These are phyloP conservation scores for Eremophila alpestris DNA, from an alignment of 2,797 vertebrate genomes.

Conservation along the genomic window DNA sequence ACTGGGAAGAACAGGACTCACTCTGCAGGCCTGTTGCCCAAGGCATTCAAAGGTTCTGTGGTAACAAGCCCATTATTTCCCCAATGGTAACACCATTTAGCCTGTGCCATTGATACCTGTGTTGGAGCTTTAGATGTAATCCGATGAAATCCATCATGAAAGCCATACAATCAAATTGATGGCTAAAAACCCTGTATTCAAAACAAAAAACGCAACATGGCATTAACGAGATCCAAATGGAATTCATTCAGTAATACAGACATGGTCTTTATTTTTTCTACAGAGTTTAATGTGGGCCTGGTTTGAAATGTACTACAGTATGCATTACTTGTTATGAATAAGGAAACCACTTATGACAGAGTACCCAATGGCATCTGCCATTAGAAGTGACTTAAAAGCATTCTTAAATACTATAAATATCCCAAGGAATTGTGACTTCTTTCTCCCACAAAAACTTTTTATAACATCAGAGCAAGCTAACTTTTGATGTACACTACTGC, in stretches of 20 bases:
- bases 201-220: background rate
- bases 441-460: background rate
- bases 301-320: background rate
- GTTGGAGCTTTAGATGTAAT: background rate
- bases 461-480: conserved; percentile 2
- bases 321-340: background rate
- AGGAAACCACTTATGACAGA: conserved; percentile 40
- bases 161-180: background rate
- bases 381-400: conserved; percentile 41
- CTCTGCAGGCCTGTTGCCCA: background rate
- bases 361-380: conserved; percentile 24
- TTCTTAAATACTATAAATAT: conserved; percentile 47
- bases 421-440: conserved; percentile 22
- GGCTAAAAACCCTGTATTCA: background rate
- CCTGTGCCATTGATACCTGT: background rate
- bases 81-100: background rate
- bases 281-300: background rate
- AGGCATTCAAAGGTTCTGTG: background rate
- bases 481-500: background rate
- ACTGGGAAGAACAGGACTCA: background rate
- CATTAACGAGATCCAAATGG: conserved; percentile 35
- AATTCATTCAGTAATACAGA: background rate
- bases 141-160: background rate
- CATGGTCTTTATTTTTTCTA: background rate
- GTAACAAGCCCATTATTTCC: background rate